Base-by-base conservation (phyloP, 2,797 vertebrate species). In the Petrocephalus schoutedeni region DNA sequence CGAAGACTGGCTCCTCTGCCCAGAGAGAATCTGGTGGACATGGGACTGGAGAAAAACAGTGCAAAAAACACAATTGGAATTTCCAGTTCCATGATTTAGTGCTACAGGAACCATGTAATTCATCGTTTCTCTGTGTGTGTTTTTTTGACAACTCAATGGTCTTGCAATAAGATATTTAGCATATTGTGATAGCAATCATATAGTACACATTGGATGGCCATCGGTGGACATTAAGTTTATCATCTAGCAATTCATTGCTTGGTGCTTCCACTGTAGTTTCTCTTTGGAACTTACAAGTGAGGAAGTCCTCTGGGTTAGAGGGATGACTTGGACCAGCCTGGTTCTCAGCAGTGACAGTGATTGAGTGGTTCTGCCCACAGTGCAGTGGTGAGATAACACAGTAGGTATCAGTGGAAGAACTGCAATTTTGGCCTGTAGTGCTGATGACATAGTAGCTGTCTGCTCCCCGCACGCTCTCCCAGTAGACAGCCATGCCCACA, bases 271-370 rank as follows among this genome's bases (percentile, higher is more conserved):
- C 53, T 56, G 74, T 49, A 49, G 41, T 80, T 80, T 54, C 8
- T 84, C 28, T 53, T 51, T 19, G 32, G 85, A 77, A 94, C 97
- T 8, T 95, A 98, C 98, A 95, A 19, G 97, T 98, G 41, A 94
- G 93, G 88, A 97, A 95, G 74, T 91, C 88, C 80, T 90, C 90
- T 14, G 95, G 90, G 0, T 91, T 83, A 1, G 97, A 94, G 1
- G 97, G 96, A 32, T 41, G 88, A 91, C 97, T 98, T 88, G 95
- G 91, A 56, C 98, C 98, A 0, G 96, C 98, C 0, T 91, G 88
- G n/a, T 98, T 98, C 16, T 90, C 88, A 12, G 98, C 97, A 3
- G 80, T 90, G 57, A 98, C 96, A 1, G 91, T 91, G 82, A 98
- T 80, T 0, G 92, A 89, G 89, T 96, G 95, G 82, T 96, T 95